These are phyloP conservation scores for Ciconia stormi DNA, from an alignment of 2,113 vertebrate species.

Conservation along the genomic window DNA sequence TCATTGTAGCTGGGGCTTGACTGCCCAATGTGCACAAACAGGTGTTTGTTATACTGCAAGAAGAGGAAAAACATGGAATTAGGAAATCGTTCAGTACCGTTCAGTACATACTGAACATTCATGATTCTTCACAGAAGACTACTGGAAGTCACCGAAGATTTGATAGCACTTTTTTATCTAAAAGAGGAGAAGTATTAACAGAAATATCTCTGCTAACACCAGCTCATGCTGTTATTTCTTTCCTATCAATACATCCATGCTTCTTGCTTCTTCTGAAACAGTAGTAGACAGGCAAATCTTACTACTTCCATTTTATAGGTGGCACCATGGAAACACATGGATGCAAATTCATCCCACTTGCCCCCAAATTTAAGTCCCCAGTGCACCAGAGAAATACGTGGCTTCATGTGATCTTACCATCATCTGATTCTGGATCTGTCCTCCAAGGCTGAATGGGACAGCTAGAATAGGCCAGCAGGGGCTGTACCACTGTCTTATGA, in stretches of 20 bases:
- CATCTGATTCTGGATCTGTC: neutral
- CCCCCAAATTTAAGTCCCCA: neutral
- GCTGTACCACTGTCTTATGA: neutral
- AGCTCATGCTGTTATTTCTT: neutral
- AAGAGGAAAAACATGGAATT: constrained; percentile 3
- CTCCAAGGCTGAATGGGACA: neutral
- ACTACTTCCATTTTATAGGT: neutral
- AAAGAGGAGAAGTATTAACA: neutral
- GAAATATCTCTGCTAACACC: neutral
- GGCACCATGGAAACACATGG: neutral
- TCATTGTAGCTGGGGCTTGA: constrained; percentile 89
- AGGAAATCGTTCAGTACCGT: neutral
- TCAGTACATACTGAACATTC: neutral
- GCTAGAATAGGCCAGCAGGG: neutral
- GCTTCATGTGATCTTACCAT: neutral
- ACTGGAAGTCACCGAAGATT: neutral
- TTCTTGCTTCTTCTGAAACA: neutral
- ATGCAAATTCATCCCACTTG: neutral
- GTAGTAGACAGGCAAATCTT: neutral
- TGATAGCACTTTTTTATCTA: neutral
- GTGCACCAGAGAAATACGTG: neutral
- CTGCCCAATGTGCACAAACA: constrained; percentile 93
- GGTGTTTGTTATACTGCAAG: constrained; percentile 91
- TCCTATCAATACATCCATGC: neutral
- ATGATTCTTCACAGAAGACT: neutral